Evolutionary conservation across 1,140 invertebrate genomes (phyloP).

Genomic region (Drosophila saltans): DNA sequence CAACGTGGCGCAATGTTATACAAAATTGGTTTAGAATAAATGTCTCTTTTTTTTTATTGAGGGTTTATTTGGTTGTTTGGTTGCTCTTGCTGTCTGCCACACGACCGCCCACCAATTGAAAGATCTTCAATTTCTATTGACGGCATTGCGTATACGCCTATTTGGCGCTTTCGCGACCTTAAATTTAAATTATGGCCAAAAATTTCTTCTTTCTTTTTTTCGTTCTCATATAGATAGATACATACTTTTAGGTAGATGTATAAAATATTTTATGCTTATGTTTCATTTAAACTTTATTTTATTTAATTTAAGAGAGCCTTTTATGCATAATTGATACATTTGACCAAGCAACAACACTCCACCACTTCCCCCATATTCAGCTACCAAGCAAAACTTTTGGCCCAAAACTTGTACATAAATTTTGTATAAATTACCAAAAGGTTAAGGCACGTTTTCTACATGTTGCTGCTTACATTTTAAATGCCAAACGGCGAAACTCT

Average conservation of each 20-base stretch:
- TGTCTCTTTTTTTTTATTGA: conserved; percentile 34
- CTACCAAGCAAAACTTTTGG: not conserved
- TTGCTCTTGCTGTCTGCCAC: conserved; percentile 30
- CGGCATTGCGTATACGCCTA: conserved; percentile 40
- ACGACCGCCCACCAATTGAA: conserved; percentile 58
- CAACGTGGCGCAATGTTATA: conserved; percentile 68
- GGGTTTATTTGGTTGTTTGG: conserved; percentile 19
- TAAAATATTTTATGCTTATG: not conserved
- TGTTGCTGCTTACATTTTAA: conserved; percentile 13
- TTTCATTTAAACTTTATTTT: not conserved
- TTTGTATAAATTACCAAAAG: conserved; percentile 12
- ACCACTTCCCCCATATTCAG: too few relatives aligned
- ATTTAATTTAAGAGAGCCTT: conserved; percentile 11
- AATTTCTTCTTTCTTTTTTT: not conserved
- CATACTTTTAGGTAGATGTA: too few relatives aligned
- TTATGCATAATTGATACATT: conserved; percentile 14
- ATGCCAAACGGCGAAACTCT: conserved; percentile 9
- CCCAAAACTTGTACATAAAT: conserved; percentile 11
- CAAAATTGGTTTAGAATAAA: conserved; percentile 69
- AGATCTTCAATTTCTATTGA: conserved; percentile 61
- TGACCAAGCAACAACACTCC: not conserved
- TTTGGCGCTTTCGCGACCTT: not conserved
- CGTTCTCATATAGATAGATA: not conserved
- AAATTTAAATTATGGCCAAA: conserved; percentile 7
- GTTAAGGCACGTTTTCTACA: conserved; percentile 12